These are phyloP conservation scores for Saccostrea glomerata DNA, from an alignment of 1,140 invertebrate species.

Conservation along the genomic window DNA sequence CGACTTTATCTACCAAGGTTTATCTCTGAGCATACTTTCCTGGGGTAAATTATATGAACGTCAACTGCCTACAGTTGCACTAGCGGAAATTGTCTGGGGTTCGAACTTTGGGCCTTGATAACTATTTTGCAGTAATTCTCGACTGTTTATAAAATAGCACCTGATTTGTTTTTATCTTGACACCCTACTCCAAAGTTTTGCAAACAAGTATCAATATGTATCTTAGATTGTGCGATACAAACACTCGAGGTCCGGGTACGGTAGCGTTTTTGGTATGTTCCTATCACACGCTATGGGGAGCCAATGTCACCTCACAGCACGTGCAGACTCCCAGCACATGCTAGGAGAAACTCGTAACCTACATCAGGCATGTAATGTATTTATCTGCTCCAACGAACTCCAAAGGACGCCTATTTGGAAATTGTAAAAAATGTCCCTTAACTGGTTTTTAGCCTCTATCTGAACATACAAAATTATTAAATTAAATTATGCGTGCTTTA, in stretches of 20 bases:
- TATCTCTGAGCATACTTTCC: background rate
- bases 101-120: conserved; percentile 25
- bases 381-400: background rate
- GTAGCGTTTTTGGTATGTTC: background rate
- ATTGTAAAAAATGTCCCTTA: background rate
- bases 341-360: background rate
- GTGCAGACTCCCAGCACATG: background rate
- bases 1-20: background rate
- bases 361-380: background rate
- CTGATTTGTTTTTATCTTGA: conserved; percentile 24
- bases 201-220: conserved; percentile 29
- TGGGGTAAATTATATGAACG: background rate
- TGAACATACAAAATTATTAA: background rate
- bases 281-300: background rate
- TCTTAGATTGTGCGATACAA: conserved; percentile 21
- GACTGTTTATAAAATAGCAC: background rate
- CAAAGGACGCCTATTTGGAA: background rate
- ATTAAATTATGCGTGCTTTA: conserved; percentile 25
- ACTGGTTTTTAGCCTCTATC: background rate
- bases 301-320: background rate
- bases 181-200: conserved; percentile 22
- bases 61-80: background rate
- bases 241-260: background rate
- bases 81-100: background rate
- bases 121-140: conserved; percentile 19